Evolutionary conservation across 2,113 vertebrate genomes (phyloP).

Genomic region (Bungarus multicinctus): DNA sequence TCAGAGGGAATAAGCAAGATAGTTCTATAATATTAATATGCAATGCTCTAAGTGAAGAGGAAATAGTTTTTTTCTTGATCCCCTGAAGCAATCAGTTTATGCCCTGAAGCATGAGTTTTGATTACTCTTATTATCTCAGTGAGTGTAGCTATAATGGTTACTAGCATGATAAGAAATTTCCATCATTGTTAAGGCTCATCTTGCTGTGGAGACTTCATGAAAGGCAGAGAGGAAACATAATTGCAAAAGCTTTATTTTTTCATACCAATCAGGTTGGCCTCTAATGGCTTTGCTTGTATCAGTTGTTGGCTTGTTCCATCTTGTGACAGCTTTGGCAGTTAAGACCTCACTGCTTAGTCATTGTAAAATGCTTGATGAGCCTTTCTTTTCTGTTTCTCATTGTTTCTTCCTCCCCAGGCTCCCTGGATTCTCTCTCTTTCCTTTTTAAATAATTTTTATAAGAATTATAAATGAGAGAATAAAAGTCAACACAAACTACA

Average conservation of each 20-base stretch:
- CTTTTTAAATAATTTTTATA: background rate
- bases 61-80: slow-evolving; percentile 8
- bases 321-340: background rate
- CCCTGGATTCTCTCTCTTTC: background rate
- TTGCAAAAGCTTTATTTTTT: background rate
- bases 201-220: background rate
- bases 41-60: background rate
- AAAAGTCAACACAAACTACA: background rate
- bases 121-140: slow-evolving; percentile 31
- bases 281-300: background rate
- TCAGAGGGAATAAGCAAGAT: background rate
- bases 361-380: background rate
- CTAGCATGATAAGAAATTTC: slow-evolving; percentile 9
- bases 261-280: background rate
- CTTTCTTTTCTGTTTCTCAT: background rate
- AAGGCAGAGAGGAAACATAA: background rate
- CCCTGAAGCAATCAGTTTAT: slow-evolving; percentile 19
- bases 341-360: background rate
- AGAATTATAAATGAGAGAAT: background rate
- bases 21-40: background rate
- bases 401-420: background rate
- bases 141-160: slow-evolving; percentile 10
- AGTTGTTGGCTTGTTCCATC: background rate
- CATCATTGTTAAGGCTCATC: background rate
- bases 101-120: slow-evolving; percentile 22